Conservation (phyloP, 1,140 invertebrate species). For the Bombus sylvicola region DNA sequence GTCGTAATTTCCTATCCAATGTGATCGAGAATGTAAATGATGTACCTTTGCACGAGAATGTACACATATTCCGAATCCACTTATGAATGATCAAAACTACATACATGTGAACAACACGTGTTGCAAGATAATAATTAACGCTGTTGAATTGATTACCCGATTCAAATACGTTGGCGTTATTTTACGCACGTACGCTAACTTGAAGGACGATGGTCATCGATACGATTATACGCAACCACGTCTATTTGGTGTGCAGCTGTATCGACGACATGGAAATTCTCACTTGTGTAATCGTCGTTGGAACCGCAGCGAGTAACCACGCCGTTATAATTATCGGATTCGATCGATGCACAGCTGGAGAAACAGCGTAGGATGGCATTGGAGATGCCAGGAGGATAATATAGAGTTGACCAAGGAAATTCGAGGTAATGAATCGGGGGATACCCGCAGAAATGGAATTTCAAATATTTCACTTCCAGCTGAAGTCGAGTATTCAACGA, state of each 20-base stretch:
- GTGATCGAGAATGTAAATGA: too few species aligned
- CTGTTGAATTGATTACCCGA: background rate
- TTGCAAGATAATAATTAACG: background rate
- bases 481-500: background rate
- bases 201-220: background rate
- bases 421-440: conserved; percentile 61
- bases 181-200: background rate
- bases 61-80: background rate
- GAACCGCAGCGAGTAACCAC: conserved; percentile 59
- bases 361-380: conserved; percentile 27
- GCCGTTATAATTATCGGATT: conserved; percentile 68
- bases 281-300: conserved; percentile 49
- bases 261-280: conserved; percentile 48
- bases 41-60: too few species aligned
- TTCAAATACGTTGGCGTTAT: background rate
- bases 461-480: conserved; percentile 38
- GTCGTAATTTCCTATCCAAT: background rate
- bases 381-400: conserved; percentile 49
- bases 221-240: background rate
- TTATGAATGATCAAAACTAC: background rate
- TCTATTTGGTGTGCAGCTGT: background rate
- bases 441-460: conserved; percentile 52
- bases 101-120: background rate
- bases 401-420: conserved; percentile 60
- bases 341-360: conserved; percentile 61